Evolutionary conservation across 2,888 invertebrate species (phyloP).

Genomic region (Heliconius aoede): DNA sequence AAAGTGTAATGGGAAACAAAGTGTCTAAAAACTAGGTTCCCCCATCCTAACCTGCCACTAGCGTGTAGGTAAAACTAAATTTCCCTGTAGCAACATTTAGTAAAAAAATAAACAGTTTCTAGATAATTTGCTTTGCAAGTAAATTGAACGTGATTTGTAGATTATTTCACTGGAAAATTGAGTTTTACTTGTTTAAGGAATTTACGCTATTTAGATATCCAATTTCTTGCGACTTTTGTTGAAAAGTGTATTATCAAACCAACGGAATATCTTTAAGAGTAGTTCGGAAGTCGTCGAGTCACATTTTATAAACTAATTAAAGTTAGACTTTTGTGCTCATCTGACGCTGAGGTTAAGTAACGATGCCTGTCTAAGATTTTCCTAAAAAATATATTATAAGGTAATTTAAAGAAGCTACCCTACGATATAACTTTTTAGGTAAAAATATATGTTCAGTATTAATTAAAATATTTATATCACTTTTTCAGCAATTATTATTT

Average conservation of each 20-base stretch:
- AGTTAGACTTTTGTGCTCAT: slow-evolving; percentile 25
- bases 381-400: too few relatives aligned
- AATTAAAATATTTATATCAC: too few relatives aligned
- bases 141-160: slow-evolving; percentile 25
- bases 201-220: slow-evolving; percentile 10
- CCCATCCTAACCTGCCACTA: too few relatives aligned
- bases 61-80: too few relatives aligned
- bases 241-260: slow-evolving; percentile 15
- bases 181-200: slow-evolving; percentile 2
- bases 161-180: slow-evolving; percentile 17
- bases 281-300: slow-evolving; percentile 21
- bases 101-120: background rate
- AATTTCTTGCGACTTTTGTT: slow-evolving; percentile 21
- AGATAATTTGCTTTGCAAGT: background rate
- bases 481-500: background rate
- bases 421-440: too few relatives aligned
- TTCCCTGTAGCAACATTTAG: background rate
- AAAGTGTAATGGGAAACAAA: too few relatives aligned
- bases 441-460: too few relatives aligned
- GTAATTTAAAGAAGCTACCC: too few relatives aligned
- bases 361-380: too few relatives aligned
- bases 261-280: background rate
- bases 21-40: too few relatives aligned
- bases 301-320: slow-evolving; percentile 34
- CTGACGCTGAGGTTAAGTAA: slow-evolving; percentile 16